phyloP scores from a whole-genome alignment of 2,888 invertebrate genomes.

The Drosophila picticornis region DNA sequence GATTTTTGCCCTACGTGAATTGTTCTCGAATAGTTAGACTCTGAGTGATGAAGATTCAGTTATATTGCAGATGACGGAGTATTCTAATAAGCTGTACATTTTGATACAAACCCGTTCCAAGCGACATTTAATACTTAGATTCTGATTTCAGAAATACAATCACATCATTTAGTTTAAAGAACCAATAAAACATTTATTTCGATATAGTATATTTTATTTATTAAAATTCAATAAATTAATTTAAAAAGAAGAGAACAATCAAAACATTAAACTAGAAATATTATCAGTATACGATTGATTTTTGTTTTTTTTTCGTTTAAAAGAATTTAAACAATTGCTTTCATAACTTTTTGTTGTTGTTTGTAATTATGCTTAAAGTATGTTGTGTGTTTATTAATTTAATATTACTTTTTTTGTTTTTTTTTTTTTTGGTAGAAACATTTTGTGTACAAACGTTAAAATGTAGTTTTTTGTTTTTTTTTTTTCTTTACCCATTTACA shows the following conservation, averaged over 20 bases:
- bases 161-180: not conserved
- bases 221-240: conserved; percentile 77
- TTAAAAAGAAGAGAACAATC: conserved; percentile 74
- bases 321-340: conserved; percentile 77
- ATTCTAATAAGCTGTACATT: no score
- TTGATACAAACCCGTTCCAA: not conserved
- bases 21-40: not conserved
- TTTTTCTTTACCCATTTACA: conserved; percentile 55
- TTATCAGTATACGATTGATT: conserved; percentile 58
- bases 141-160: not conserved
- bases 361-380: conserved; percentile 42
- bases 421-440: conserved; percentile 61
- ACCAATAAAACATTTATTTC: not conserved
- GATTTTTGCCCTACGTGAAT: not conserved
- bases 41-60: not conserved
- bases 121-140: not conserved
- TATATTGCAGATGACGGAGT: not conserved
- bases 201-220: conserved; percentile 61
- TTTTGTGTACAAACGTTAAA: conserved; percentile 69
- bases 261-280: conserved; percentile 78
- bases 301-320: conserved; percentile 60
- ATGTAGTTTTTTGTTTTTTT: conserved; percentile 33
- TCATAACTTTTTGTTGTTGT: conserved; percentile 54
- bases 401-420: conserved; percentile 15
- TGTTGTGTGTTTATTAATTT: conserved; percentile 38